phyloP scores from a whole-genome alignment of 2,113 vertebrate genomes.

The Carassius gibelio region DNA sequence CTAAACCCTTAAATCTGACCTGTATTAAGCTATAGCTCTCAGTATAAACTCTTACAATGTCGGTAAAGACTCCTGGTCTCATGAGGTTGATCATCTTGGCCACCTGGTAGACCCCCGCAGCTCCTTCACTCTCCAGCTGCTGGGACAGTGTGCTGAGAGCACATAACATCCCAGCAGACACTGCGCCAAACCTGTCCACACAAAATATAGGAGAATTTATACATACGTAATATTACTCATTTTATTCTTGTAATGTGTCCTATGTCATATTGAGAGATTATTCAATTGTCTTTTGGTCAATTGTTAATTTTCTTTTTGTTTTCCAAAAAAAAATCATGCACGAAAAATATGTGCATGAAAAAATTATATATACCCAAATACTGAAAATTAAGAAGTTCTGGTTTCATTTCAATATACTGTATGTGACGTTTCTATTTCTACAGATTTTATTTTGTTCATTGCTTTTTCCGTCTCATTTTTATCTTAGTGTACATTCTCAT shows the following conservation, averaged over 20 bases:
- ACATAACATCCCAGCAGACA: constrained; percentile 87
- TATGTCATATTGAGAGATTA: too few relatives aligned
- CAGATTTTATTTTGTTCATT: not conserved
- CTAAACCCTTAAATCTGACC: not conserved
- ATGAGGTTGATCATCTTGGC: constrained; percentile 95
- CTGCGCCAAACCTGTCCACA: constrained; percentile 82
- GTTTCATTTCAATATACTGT: not conserved
- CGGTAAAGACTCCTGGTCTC: constrained; percentile 91
- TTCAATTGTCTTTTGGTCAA: too few relatives aligned
- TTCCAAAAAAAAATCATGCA: not conserved
- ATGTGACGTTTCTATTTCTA: not conserved
- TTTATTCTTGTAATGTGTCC: not conserved
- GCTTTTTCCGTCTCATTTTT: not conserved
- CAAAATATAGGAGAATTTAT: too few relatives aligned
- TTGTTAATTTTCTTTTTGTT: too few relatives aligned
- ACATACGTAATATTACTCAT: not conserved
- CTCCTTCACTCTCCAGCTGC: constrained; percentile 88
- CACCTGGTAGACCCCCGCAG: constrained; percentile 91
- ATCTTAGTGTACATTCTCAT: not conserved
- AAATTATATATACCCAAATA: too few relatives aligned
- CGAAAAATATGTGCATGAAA: too few relatives aligned
- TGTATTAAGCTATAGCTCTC: not conserved
- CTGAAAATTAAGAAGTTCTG: not conserved
- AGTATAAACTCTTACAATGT: constrained; percentile 82
- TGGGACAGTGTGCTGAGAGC: constrained; percentile 88